These are phyloP conservation scores for Chirona hameri DNA, from an alignment of 2,888 invertebrate species.

Conservation along the genomic window DNA sequence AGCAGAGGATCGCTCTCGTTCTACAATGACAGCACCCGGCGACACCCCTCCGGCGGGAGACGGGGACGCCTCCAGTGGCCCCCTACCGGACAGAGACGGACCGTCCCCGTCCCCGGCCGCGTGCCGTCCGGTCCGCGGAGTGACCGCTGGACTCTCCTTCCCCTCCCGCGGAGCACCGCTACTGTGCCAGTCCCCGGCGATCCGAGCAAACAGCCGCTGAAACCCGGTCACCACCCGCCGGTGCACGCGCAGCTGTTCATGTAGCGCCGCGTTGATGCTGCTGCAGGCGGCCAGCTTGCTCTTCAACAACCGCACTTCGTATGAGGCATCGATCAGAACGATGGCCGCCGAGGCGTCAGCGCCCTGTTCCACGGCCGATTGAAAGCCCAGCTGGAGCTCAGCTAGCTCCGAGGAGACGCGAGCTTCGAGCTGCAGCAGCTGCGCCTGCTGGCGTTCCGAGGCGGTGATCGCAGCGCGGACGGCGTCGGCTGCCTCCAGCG, in stretches of 20 bases:
- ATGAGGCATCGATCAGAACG: conserved; percentile 5
- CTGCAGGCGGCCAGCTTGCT: neutral
- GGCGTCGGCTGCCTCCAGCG: neutral
- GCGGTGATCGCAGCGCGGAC: neutral
- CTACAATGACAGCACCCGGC: too few relatives aligned
- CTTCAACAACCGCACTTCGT: neutral
- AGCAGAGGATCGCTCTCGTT: neutral
- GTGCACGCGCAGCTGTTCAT: neutral
- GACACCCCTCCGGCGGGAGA: too few relatives aligned
- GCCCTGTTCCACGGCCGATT: neutral
- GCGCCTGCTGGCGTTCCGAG: neutral
- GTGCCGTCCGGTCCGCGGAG: neutral
- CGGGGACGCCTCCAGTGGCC: too few relatives aligned
- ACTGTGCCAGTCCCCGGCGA: neutral
- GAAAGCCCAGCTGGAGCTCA: neutral
- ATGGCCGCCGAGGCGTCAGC: neutral
- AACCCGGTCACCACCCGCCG: neutral
- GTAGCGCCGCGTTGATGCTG: conserved; percentile 4
- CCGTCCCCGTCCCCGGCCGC: too few relatives aligned
- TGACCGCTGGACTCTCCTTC: neutral
- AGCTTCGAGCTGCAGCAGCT: neutral
- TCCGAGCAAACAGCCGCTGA: neutral
- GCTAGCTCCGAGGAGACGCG: neutral
- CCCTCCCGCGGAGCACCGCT: too few relatives aligned
- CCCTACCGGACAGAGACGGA: too few relatives aligned